Percentiles rank a stretch among this genome's conserved stretches.
Conservation (phyloP, 2,888 invertebrate species). For the Aelia acuminata region DNA sequence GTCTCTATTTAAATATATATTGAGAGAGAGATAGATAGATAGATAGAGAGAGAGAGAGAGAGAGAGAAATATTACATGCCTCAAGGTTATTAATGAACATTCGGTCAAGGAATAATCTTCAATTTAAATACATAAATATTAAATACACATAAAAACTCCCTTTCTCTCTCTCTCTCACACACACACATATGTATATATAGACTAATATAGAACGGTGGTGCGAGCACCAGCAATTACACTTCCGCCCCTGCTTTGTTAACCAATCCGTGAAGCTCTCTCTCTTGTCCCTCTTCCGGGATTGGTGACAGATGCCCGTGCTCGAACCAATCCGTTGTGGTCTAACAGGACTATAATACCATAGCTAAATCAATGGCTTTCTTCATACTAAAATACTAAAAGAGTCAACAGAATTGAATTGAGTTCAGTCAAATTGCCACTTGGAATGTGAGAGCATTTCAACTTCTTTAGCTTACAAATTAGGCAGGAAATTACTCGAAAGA, state of each 20-base stretch:
- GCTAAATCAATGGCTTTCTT: background rate
- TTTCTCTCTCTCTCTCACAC: too few species aligned
- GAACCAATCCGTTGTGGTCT: background rate
- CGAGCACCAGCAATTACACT: background rate
- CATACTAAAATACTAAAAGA: background rate
- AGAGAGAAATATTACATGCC: too few species aligned
- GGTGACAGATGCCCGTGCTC: background rate
- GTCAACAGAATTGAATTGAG: background rate
- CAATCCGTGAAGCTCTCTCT: conserved; percentile 36
- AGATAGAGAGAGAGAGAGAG: too few species aligned
- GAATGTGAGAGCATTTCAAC: too few species aligned
- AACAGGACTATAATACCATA: background rate
- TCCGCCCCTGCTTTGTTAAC: conserved; percentile 1
- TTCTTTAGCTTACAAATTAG: too few species aligned
- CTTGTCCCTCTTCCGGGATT: conserved; percentile 14
- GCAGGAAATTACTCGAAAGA: too few species aligned
- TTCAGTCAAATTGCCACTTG: background rate
- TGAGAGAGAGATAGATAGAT: too few species aligned
- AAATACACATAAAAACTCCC: too few species aligned
- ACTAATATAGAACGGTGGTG: background rate
- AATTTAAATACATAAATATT: too few species aligned
- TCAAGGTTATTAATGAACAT: too few species aligned
- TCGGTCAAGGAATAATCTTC: too few species aligned
- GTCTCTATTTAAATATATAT: too few species aligned
- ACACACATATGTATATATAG: background rate